Percentiles rank a stretch among this genome's conserved stretches.
Evolutionary conservation across 92 coral and sea anemone genomes (phyloP).

Genomic region (Palythoa heliodiscus): DNA sequence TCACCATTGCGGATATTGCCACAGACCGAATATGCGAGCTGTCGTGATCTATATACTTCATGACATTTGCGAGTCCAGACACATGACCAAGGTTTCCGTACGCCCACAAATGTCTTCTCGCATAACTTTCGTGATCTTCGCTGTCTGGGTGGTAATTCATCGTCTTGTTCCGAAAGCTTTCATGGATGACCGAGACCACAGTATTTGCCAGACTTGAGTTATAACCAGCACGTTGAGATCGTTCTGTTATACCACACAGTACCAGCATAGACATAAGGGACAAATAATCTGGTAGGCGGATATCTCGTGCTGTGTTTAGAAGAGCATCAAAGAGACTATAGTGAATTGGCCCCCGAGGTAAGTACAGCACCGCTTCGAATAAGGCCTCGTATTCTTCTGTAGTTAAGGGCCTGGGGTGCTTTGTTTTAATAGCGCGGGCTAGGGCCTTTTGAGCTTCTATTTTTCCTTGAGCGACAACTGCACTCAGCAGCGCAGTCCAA

Average conservation of each 20-base stretch:
- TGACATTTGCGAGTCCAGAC: conserved; percentile 70
- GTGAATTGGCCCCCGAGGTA: conserved; percentile 83
- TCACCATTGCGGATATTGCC: conserved; percentile 85
- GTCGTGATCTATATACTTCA: conserved; percentile 80
- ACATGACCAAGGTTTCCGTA: conserved; percentile 92
- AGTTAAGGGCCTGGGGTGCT: conserved; percentile 62
- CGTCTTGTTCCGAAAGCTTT: conserved; percentile 80
- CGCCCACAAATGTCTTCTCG: conserved; percentile 91
- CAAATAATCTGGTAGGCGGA: conserved; percentile 41
- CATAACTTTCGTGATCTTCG: conserved; percentile 67
- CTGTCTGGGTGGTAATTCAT: conserved; percentile 72
- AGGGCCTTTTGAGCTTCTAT: conserved; percentile 59
- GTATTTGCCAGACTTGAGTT: conserved; percentile 65
- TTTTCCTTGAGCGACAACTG: conserved; percentile 66
- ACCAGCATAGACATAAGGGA: conserved; percentile 81
- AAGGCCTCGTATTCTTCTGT: conserved; percentile 65
- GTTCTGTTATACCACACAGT: conserved; percentile 69
- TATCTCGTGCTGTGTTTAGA: conserved; percentile 29
- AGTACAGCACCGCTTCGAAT: conserved; percentile 58
- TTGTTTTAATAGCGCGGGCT: conserved; percentile 59
- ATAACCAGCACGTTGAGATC: conserved; percentile 78
- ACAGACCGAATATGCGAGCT: conserved; percentile 91
- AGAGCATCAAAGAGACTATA: conserved; percentile 64
- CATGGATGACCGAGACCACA: conserved; percentile 69
- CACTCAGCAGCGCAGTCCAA: conserved; percentile 70